Evolutionary conservation across 2,888 invertebrate genomes (phyloP).

Genomic region (Meiosimyza platycephala): DNA sequence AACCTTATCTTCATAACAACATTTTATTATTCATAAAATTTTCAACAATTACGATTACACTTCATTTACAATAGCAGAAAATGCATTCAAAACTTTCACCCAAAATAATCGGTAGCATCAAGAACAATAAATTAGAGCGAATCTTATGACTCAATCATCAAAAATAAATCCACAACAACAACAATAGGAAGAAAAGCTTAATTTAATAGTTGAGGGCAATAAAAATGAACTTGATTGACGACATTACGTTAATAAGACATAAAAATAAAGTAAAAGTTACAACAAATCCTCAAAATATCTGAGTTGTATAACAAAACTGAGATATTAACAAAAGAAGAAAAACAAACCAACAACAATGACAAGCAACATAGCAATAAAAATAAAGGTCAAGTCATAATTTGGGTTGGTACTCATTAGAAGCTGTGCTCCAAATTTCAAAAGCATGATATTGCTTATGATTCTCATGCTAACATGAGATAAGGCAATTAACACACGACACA

Average conservation of each 20-base stretch:
- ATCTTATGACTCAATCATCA: constrained; percentile 14
- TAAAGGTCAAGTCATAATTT: too few species aligned
- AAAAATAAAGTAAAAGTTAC: neutral
- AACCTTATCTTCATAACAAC: too few species aligned
- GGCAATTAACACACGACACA: constrained; percentile 4
- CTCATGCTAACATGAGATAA: neutral
- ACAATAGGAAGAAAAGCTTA: neutral
- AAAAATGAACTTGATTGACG: neutral
- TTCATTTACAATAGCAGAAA: neutral
- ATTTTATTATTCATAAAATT: too few species aligned
- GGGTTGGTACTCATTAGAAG: constrained; percentile 5
- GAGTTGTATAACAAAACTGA: neutral
- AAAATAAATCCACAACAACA: neutral
- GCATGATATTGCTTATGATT: neutral
- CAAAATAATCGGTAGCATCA: too few species aligned
- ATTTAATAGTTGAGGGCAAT: neutral
- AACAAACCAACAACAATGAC: too few species aligned
- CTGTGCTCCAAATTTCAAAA: neutral
- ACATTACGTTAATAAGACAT: constrained; percentile 8
- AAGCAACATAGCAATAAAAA: neutral
- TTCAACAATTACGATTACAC: too few species aligned
- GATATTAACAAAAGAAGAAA: neutral
- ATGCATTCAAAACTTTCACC: neutral
- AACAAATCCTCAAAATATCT: too few species aligned
- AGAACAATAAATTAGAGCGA: constrained; percentile 1